phyloP scores from a whole-genome alignment of 2,888 invertebrate species.

The Pollenia griseotomentosa region DNA sequence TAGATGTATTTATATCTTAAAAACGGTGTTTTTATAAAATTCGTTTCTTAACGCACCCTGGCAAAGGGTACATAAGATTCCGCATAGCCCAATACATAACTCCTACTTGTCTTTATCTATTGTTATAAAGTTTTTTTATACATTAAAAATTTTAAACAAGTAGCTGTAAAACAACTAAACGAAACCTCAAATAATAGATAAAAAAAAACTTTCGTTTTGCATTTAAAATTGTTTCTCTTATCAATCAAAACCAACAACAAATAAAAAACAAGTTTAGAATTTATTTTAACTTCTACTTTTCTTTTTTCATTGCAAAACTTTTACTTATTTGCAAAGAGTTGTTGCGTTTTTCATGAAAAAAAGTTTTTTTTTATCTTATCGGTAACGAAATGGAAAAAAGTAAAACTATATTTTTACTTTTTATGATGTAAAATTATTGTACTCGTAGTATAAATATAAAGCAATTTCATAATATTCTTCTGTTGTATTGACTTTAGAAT shows the following conservation, averaged over 20 bases:
- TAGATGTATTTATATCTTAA: no score
- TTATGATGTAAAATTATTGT: not conserved
- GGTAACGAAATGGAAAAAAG: slow-evolving; percentile 8
- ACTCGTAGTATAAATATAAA: no score
- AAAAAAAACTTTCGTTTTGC: not conserved
- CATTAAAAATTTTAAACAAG: no score
- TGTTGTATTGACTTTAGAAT: no score
- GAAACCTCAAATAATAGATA: not conserved
- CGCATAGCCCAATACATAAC: no score
- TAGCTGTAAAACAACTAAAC: not conserved
- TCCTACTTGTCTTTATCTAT: no score
- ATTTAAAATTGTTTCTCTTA: slow-evolving; percentile 7
- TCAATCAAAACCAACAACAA: slow-evolving; percentile 1
- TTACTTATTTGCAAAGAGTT: slow-evolving; percentile 39
- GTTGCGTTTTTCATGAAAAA: not conserved
- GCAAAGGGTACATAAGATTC: no score
- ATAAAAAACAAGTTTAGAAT: not conserved
- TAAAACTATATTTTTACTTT: not conserved
- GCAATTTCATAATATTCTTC: no score
- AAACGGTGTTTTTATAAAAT: no score
- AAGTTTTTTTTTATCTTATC: slow-evolving; percentile 50
- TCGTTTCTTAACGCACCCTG: no score
- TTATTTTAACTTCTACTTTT: slow-evolving; percentile 23
- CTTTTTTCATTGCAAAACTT: slow-evolving; percentile 13
- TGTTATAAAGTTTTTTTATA: no score